These are phyloP conservation scores for Cirrhinus mrigala DNA, from an alignment of 2,797 vertebrate species.

Conservation along the genomic window DNA sequence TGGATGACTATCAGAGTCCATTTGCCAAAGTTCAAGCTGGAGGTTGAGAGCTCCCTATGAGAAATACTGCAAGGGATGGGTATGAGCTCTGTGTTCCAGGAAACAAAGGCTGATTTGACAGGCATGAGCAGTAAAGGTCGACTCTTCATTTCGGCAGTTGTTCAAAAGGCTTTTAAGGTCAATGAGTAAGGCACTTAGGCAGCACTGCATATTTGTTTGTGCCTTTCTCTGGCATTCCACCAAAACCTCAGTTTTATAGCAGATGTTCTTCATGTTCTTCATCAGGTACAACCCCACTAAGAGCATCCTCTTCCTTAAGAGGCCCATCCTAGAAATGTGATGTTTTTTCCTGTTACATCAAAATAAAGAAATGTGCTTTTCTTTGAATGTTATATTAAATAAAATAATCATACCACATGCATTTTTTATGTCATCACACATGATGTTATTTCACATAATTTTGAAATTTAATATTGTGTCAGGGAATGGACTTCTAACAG, in stretches of 20 bases:
- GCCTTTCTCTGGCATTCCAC: slow-evolving; percentile 59
- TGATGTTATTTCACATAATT: neutral
- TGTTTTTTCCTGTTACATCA: neutral
- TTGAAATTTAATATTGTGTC: too few relatives aligned
- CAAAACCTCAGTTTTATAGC: slow-evolving; percentile 74
- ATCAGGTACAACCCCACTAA: slow-evolving; percentile 86
- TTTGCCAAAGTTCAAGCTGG: slow-evolving; percentile 91
- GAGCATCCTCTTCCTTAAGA: slow-evolving; percentile 85
- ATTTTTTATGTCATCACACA: neutral
- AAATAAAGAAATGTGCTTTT: neutral
- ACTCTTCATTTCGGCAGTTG: slow-evolving; percentile 86
- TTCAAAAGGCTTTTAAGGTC: slow-evolving; percentile 92
- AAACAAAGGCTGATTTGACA: slow-evolving; percentile 83
- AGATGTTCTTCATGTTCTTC: slow-evolving; percentile 91
- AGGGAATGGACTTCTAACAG: too few relatives aligned
- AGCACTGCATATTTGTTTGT: slow-evolving; percentile 72
- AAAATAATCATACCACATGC: neutral
- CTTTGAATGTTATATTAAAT: neutral
- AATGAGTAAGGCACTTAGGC: slow-evolving; percentile 96
- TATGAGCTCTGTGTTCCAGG: slow-evolving; percentile 82
- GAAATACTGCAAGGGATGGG: slow-evolving; percentile 81
- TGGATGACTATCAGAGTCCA: slow-evolving; percentile 74
- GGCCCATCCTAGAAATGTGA: slow-evolving; percentile 78
- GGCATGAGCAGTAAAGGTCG: slow-evolving; percentile 83
- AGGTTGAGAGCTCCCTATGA: slow-evolving; percentile 84